Evolutionary conservation across 2,888 invertebrate species (phyloP), one percentile per base, ranked within the genome.

Genomic region (Boloria euphrosyne): DNA sequence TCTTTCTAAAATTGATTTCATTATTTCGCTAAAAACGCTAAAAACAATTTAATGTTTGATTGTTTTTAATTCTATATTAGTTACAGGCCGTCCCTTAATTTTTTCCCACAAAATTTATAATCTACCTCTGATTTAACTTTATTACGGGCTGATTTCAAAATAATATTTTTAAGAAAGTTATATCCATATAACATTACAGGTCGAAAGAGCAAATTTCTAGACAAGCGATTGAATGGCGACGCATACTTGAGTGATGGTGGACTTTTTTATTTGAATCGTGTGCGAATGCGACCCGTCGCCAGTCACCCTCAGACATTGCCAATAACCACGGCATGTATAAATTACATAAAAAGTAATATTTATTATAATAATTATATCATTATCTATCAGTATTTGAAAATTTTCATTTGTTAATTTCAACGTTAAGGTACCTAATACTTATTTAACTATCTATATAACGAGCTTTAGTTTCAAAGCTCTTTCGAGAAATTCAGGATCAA

Each of bases 221-320:
- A 86, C 87, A 84, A 82, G 84, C 86, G 83, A 85, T 86, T 87
- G 88, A 89, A 90, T 88, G 85, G 89, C 86, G 88, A 83, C 88
- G 92, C 91, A 91, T 92, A 91, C 89, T 92, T 91, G 91, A 91
- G 89, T 90, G 91, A 90, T 87, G 84, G 87, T 82, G 89, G 87
- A 87, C 90, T 92, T 91, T 90, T 91, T 91, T 92, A 92, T 92
- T 92, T 91, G 91, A 92, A 89, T 90, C 92, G 92, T 92, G 92
- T 89, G 82, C 82, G 89, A 91, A 92, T 92, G 92, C 86, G 86
- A 80, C 54, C 43, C 62, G 52, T 44, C 66, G 53, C 53, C 55
- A 47, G 49, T 49, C 44, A 49, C 49, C 47, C 59, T 18, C 51
- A 51, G 50, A 60, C 60, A 60, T 38, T 51, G 60, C 60, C 51